Evolutionary conservation across 2,797 vertebrate species (phyloP), one percentile per base, ranked within the genome.

Genomic region (Euthynnus affinis): DNA sequence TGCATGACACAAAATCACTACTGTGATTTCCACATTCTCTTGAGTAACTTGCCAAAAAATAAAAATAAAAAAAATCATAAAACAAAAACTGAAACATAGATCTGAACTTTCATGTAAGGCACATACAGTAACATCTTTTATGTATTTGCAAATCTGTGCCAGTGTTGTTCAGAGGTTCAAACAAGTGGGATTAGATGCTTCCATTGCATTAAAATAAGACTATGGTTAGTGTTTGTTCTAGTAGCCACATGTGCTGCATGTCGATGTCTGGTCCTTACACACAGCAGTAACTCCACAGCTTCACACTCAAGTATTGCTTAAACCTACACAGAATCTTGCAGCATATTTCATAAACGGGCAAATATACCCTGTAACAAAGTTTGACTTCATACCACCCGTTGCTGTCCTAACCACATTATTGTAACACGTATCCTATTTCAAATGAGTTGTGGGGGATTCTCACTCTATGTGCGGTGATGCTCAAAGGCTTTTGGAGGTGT

Each of bases 81-180:
- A 67, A 29, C 44, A 82, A 66, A 34, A 78, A 59, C 20, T 63
- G 37, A 76, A 81, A 84, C n/a, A 51, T 20, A 23, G 22, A 69
- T 78, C 14, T 49, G 29, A 25, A 48, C 59, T 78, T 89, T 88
- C 49, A 73, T 84, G 22, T 87, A 93, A 94, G 94, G 93, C 92
- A 94, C 92, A 84, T 75, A 80, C 49, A 78, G 62, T 72, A 84
- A 85, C 66, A 76, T 40, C 20, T 9, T 78, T 22, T 59, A 72
- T 73, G 25, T 64, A 67, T 75, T 78, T 84, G 65, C 63, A 85
- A 84, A 86, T 70, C 66, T 5, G 20, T 74, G 74, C 63, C 67
- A 61, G 29, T 69, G 60, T 71, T 86, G 34, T 71, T 84, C 71
- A 55, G 14, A 83, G 76, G 62, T 82, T 85, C 34, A 74, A 78